Evolutionary conservation across 92 coral and sea anemone species (phyloP), one percentile per base, ranked within the genome.

Genomic region (Zoanthus sociatus): DNA sequence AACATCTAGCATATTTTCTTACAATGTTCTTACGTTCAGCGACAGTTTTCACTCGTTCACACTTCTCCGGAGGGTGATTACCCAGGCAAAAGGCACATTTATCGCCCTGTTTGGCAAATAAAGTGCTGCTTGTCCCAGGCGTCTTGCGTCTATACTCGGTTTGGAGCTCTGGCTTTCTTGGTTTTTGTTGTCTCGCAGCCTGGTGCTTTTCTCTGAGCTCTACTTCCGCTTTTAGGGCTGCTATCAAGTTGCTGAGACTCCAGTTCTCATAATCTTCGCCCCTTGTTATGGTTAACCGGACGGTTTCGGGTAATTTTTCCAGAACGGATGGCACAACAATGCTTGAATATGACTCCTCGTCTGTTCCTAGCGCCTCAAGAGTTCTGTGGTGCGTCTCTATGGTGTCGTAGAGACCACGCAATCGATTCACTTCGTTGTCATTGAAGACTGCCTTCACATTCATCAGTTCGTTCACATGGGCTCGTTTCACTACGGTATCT

Each of bases 1-100:
- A 69, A 69, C 73, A 69, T 46, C 73, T 69, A 69, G 73, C 9
- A 30, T 42, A 31, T 53, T 82, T 82, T 21, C 46, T 12, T 37
- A 44, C 9, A 60, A 48, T 48, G 76, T 82, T 82, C 74, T 71
- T 60, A 67, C 86, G 79, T n/a, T 76, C 79, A 42, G 50, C n/a
- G 9, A 4, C 4, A 20, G 50, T 64, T 16, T n/a, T 76, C 9
- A 76, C 37, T n/a, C 64, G 7, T 9, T n/a, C 6, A 46, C 73
- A 69, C 31, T 69, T 69, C 6, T 69, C 73, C 44, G 42, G 16
- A 31, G 73, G 16, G 13, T 69, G 73, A 46, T 69, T 46, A 14
- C 72, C 72, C 8, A 20, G 32, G 10, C 72, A 67, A 30, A 21
- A 67, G 9, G 33, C 13, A 15, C 79, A 75, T 32, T 72, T 72